Conservation (phyloP, 2,797 vertebrate genomes). For the Pseudomugil gertrudae region DNA sequence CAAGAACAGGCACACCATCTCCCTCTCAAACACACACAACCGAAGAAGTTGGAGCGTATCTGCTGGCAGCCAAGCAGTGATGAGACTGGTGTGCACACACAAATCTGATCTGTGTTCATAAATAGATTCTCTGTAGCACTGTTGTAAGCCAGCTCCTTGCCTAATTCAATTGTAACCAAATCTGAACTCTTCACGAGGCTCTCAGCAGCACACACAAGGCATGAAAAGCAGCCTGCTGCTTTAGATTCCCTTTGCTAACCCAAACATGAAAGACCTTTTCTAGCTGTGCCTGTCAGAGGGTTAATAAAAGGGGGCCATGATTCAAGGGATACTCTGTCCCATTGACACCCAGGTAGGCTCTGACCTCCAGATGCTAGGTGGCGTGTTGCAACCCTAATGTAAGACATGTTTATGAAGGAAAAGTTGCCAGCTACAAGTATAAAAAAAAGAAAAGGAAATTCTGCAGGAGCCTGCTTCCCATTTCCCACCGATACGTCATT, state of each 20-base stretch:
- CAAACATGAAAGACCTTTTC: constrained; percentile 79
- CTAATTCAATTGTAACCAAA: constrained; percentile 74
- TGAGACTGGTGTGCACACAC: not conserved
- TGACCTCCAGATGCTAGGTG: constrained; percentile 78
- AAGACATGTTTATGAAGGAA: constrained; percentile 65
- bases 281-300: constrained; percentile 67
- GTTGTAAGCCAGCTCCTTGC: constrained; percentile 32
- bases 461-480: constrained; percentile 62
- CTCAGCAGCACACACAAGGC: constrained; percentile 54
- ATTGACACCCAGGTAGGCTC: constrained; percentile 54
- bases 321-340: constrained; percentile 70
- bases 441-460: not conserved
- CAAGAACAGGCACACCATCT: constrained; percentile 39
- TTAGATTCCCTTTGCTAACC: constrained; percentile 57
- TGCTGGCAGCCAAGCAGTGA: constrained; percentile 32
- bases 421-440: constrained; percentile 30
- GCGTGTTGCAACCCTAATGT: constrained; percentile 70
- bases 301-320: constrained; percentile 70
- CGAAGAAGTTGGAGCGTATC: constrained; percentile 19
- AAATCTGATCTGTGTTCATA: constrained; percentile 12
- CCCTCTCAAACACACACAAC: not conserved
- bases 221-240: constrained; percentile 63
- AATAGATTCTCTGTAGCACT: constrained; percentile 3
- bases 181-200: constrained; percentile 50
- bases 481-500: constrained; percentile 70